phyloP scores from a whole-genome alignment of 2,113 vertebrate genomes.

The Syrmaticus mikado region DNA sequence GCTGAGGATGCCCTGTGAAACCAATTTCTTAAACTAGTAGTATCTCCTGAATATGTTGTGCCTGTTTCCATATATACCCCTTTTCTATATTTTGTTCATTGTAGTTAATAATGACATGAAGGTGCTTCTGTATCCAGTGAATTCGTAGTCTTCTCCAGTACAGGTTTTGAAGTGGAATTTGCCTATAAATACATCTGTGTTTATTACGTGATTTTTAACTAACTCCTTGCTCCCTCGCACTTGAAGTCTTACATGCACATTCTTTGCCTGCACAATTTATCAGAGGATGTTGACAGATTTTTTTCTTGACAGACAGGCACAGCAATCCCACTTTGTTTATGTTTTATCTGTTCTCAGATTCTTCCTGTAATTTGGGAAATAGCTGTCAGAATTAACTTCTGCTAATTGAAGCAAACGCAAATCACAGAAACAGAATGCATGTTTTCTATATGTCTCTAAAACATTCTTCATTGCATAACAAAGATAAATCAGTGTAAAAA shows the following conservation, averaged over 20 bases:
- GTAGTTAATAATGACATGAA: neutral
- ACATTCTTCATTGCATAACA: slow-evolving; percentile 20
- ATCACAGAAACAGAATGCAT: neutral
- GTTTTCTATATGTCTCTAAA: slow-evolving; percentile 38
- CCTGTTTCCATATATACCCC: neutral
- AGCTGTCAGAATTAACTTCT: slow-evolving; percentile 52
- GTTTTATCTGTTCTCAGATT: neutral
- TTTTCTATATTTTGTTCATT: neutral
- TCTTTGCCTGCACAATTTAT: neutral
- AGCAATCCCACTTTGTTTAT: neutral
- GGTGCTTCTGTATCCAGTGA: neutral
- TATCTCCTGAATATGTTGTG: neutral
- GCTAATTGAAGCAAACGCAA: slow-evolving; percentile 40
- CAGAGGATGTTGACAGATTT: neutral
- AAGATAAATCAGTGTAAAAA: slow-evolving; percentile 3
- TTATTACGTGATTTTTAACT: slow-evolving; percentile 19
- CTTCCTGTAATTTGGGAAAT: neutral
- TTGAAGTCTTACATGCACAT: neutral
- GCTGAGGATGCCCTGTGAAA: neutral
- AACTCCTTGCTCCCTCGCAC: neutral
- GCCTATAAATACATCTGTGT: neutral
- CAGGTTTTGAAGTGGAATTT: neutral
- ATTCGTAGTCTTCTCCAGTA: neutral
- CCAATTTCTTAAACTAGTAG: neutral
- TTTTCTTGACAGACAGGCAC: neutral